Conservation (phyloP, 2,797 vertebrate genomes). For the Pangasius djambal region DNA sequence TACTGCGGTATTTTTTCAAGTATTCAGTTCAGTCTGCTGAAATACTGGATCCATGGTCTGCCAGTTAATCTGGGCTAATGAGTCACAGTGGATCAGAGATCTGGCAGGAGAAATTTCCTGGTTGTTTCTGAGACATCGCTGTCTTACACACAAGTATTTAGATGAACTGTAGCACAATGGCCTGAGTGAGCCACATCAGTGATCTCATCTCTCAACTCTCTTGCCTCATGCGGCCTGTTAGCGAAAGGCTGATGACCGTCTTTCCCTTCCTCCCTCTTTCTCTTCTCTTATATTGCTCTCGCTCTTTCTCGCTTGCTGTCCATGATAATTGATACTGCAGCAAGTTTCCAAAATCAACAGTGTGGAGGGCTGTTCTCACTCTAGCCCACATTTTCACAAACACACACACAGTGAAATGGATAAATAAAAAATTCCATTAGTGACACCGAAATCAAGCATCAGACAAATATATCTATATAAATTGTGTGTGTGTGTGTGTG, state of each 20-base stretch:
- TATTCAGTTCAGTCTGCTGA: not conserved
- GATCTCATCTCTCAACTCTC: conserved; percentile 21
- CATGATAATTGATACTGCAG: conserved; percentile 51
- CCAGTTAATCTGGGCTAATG: not conserved
- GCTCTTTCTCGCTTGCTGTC: conserved; percentile 2
- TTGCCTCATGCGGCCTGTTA: conserved; percentile 4
- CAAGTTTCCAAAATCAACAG: conserved; percentile 57
- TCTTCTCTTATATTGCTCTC: not conserved
- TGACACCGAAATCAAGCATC: not conserved
- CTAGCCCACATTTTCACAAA: conserved; percentile 52
- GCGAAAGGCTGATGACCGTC: not conserved
- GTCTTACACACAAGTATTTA: not conserved
- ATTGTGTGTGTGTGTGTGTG: conserved; percentile 12
- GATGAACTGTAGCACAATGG: not conserved
- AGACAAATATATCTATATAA: conserved; percentile 8
- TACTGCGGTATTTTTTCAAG: not conserved
- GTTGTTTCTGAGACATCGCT: not conserved
- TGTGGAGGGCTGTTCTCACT: conserved; percentile 68
- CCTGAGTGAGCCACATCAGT: not conserved
- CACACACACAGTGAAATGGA: not conserved
- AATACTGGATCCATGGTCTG: not conserved
- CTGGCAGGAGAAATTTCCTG: not conserved
- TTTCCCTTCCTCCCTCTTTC: conserved; percentile 29
- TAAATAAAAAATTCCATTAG: not conserved
- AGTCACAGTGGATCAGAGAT: not conserved